Evolutionary conservation across 2,113 vertebrate genomes (phyloP), one percentile per base, ranked within the genome.

Genomic region (Sceloporus tristichus): DNA sequence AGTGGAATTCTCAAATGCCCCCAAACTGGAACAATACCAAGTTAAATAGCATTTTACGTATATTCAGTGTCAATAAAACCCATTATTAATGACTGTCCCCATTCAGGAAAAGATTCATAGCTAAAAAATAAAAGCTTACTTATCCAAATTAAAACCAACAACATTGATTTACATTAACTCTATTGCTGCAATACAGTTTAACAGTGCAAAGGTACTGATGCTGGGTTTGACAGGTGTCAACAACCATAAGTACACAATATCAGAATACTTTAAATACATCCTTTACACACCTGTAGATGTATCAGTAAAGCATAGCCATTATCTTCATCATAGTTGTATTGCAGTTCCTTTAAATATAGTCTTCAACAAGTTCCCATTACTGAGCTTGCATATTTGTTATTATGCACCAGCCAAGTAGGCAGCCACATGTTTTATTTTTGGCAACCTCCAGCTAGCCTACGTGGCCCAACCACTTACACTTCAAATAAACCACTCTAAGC

Each of bases 401-500:
- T 92, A 84, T 76, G 90, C 86, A 90, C 90, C 82, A 86, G 93
- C 92, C 94, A 90, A 94, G 91, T 90, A 94, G 93, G 90, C 42
- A 95, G 90, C 93, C 89, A 92, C 95, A 96, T 94, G 93, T 93
- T 96, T 96, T 91, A 92, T 90, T 95, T 95, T 94, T 71, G 91
- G 92, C 85, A 94, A 92, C 91, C 93, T 95, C 93, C 92, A 91
- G 86, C 89, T 94, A 95, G 95, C 48, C 94, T 96, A 95, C 95
- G 92, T 96, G 95, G 94, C 95, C 74, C 94, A 94, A 95, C 94
- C 90, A 92, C 91, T 95, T 89, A 92, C 93, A 84, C 88, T 94
- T 94, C 84, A 93, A 80, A 94, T 86, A 93, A 95, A 92, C 88
- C 87, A 92, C 87, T 93, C 18, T 81, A 10, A 93, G 85, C 75